Evolutionary conservation across 2,888 invertebrate species (phyloP).

Genomic region (Parascotia fuliginaria): DNA sequence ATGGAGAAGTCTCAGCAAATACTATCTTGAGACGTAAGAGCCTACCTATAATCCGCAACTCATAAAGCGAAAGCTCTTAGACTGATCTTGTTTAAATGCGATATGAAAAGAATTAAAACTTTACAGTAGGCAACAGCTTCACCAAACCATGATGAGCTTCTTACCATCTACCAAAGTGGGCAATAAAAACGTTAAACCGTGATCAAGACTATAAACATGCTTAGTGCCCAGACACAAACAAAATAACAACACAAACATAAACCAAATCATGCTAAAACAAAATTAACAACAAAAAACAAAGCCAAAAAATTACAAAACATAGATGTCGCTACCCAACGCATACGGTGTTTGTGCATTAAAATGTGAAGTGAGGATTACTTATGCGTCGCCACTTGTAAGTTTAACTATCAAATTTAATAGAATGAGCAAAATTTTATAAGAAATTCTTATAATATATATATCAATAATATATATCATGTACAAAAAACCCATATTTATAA

Average conservation of each 20-base stretch:
- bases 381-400: not conserved
- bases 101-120: too few relatives aligned
- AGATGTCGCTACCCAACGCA: not conserved
- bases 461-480: not conserved
- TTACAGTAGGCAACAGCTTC: too few relatives aligned
- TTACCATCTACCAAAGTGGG: too few relatives aligned
- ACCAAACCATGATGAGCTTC: too few relatives aligned
- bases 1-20: too few relatives aligned
- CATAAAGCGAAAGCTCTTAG: too few relatives aligned
- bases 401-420: not conserved
- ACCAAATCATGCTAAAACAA: conserved; percentile 17
- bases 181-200: not conserved
- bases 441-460: too few relatives aligned
- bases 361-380: not conserved
- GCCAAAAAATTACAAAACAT: conserved; percentile 1
- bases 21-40: too few relatives aligned
- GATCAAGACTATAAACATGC: conserved; percentile 1
- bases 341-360: not conserved
- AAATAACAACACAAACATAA: conserved; percentile 19
- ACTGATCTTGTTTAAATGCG: too few relatives aligned
- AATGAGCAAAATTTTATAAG: too few relatives aligned
- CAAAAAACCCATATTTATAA: too few relatives aligned
- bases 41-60: too few relatives aligned
- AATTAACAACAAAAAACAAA: conserved; percentile 21
- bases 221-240: not conserved